Evolutionary conservation across 2,888 invertebrate genomes (phyloP).

Genomic region (Drosophila cyrtoloma): DNA sequence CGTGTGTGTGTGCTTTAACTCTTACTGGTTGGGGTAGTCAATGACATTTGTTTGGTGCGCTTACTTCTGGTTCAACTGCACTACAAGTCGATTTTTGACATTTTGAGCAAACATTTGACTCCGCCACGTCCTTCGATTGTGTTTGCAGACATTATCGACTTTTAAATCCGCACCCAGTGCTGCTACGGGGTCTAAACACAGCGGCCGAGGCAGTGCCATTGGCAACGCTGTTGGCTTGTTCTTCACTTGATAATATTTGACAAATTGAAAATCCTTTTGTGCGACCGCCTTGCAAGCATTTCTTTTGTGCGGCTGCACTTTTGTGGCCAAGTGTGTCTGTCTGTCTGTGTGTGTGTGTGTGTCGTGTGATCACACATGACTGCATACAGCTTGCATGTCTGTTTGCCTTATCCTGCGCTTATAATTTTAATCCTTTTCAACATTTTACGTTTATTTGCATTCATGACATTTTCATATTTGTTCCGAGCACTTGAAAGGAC

Average conservation of each 20-base stretch:
- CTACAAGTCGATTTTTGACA: slow-evolving; percentile 72
- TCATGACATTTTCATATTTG: slow-evolving; percentile 41
- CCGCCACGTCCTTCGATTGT: slow-evolving; percentile 41
- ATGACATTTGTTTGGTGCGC: slow-evolving; percentile 66
- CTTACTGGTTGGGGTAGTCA: slow-evolving; percentile 55
- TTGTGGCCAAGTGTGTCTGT: slow-evolving; percentile 36
- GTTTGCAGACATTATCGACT: slow-evolving; percentile 80
- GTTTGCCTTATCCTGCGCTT: slow-evolving; percentile 73
- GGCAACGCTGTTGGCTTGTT: slow-evolving; percentile 37
- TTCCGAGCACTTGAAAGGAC: slow-evolving; percentile 25
- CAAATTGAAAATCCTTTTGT: slow-evolving; percentile 80
- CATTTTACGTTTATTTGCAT: slow-evolving; percentile 70
- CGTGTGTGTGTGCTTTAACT: slow-evolving; percentile 25
- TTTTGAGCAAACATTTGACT: slow-evolving; percentile 66
- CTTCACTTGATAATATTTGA: slow-evolving; percentile 79
- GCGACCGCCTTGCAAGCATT: slow-evolving; percentile 38
- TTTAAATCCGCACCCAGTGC: slow-evolving; percentile 73
- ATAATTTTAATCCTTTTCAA: slow-evolving; percentile 79
- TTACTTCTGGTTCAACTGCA: slow-evolving; percentile 73
- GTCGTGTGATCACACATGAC: slow-evolving; percentile 47
- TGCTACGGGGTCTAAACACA: slow-evolving; percentile 31
- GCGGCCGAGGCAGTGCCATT: slow-evolving; percentile 20
- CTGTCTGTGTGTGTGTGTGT: background rate
- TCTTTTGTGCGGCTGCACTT: slow-evolving; percentile 61
- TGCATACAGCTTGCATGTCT: slow-evolving; percentile 54